These are phyloP conservation scores for Meloe dianella DNA, from an alignment of 2,888 invertebrate species.

Conservation along the genomic window DNA sequence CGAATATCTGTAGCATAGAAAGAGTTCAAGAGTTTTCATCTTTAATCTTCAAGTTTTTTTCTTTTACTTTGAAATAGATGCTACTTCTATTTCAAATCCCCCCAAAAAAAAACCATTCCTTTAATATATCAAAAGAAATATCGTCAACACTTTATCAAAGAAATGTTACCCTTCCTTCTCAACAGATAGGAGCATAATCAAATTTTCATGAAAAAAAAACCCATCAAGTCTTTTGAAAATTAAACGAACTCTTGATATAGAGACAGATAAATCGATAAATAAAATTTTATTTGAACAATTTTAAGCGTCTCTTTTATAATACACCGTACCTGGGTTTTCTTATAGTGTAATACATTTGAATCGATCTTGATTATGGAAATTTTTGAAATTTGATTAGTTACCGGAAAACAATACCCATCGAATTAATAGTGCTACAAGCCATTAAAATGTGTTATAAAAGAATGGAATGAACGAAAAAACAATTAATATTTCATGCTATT, in stretches of 20 bases:
- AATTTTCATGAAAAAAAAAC: neutral
- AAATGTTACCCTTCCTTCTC: neutral
- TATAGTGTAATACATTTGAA: no score
- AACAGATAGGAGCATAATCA: conserved; percentile 3
- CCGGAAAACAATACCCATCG: neutral
- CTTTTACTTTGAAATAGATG: conserved; percentile 14
- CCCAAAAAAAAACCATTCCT: conserved; percentile 13
- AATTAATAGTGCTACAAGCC: neutral
- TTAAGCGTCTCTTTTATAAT: neutral
- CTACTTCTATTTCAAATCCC: neutral
- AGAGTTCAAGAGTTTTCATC: conserved; percentile 19
- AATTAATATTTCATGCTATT: conserved; percentile 7
- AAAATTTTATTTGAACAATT: conserved; percentile 3
- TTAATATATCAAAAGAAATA: conserved; percentile 25
- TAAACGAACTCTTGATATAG: neutral
- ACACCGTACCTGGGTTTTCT: neutral
- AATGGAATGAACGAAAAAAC: conserved; percentile 11
- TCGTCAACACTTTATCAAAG: conserved; percentile 15
- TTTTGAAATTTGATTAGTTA: conserved; percentile 10
- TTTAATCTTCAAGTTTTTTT: conserved; percentile 2
- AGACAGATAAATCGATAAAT: neutral
- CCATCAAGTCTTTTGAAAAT: conserved; percentile 1
- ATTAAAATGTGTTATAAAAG: conserved; percentile 11
- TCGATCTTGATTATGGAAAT: no score
- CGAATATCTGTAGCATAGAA: neutral